phyloP scores from a whole-genome alignment of 2,113 vertebrate species.

The Istiophorus platypterus region DNA sequence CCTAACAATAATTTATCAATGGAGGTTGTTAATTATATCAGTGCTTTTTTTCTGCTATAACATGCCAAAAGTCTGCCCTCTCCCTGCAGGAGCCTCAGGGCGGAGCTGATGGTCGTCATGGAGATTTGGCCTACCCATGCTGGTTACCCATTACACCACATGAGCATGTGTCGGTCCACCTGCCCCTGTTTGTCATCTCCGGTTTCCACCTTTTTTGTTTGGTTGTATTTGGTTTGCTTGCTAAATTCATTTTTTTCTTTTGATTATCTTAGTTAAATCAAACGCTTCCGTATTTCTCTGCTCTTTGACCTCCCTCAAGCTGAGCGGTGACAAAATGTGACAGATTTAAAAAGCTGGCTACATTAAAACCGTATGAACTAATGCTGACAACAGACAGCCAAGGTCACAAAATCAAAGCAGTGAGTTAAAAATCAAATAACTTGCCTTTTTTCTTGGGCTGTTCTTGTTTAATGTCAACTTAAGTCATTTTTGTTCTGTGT shows the following conservation, averaged over 20 bases:
- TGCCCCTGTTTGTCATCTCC: neutral
- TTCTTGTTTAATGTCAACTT: neutral
- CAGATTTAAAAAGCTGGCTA: neutral
- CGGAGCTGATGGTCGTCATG: neutral
- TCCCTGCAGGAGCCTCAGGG: neutral
- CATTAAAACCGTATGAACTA: neutral
- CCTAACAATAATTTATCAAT: neutral
- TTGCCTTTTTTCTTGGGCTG: neutral
- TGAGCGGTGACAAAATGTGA: neutral
- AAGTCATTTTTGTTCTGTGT: too few relatives aligned
- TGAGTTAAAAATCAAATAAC: neutral
- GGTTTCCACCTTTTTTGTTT: neutral
- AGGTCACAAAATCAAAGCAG: neutral
- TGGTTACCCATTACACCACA: neutral
- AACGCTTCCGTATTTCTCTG: neutral
- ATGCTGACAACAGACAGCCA: neutral
- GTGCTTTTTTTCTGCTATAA: neutral
- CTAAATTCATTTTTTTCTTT: neutral
- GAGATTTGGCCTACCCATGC: slow-evolving; percentile 10
- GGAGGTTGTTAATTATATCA: neutral
- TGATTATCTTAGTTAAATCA: neutral
- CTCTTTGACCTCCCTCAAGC: neutral
- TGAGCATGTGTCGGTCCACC: neutral
- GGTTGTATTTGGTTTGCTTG: neutral
- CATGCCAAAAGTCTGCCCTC: neutral